These are phyloP conservation scores for Xanthorhoe spadicearia DNA, from an alignment of 2,888 invertebrate genomes.

Conservation along the genomic window DNA sequence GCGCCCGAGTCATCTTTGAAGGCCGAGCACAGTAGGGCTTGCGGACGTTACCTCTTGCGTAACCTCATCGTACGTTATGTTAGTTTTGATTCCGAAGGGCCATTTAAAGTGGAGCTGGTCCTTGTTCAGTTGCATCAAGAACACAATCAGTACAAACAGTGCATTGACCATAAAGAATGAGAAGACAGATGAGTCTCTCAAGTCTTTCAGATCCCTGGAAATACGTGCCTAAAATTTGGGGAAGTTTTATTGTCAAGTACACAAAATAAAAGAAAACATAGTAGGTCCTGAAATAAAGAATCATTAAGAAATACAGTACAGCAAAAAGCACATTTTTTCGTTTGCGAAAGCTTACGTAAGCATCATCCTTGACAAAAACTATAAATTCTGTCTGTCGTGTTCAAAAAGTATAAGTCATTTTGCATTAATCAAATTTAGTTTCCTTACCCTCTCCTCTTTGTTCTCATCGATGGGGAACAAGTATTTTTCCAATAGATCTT, in stretches of 20 bases:
- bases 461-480: slow-evolving; percentile 97
- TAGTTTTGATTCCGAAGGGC: slow-evolving; percentile 97
- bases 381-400: not conserved
- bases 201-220: slow-evolving; percentile 95
- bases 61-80: slow-evolving; percentile 95
- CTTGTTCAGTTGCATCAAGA: slow-evolving; percentile 99
- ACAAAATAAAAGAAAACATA: slow-evolving; percentile 40
- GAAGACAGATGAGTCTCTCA: slow-evolving; percentile 97
- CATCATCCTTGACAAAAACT: not conserved
- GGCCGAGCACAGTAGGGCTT: slow-evolving; percentile 73
- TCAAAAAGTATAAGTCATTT: slow-evolving; percentile 1
- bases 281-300: slow-evolving; percentile 56
- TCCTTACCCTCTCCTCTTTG: slow-evolving; percentile 93
- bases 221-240: slow-evolving; percentile 93
- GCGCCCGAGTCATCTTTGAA: slow-evolving; percentile 80
- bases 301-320: slow-evolving; percentile 40
- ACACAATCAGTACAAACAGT: slow-evolving; percentile 98
- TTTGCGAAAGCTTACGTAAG: slow-evolving; percentile 6
- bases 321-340: slow-evolving; percentile 2
- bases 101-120: slow-evolving; percentile 97
- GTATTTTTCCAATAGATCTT: slow-evolving; percentile 96
- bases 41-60: slow-evolving; percentile 94
- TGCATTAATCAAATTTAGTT: not conserved
- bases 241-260: slow-evolving; percentile 58
- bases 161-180: slow-evolving; percentile 99